Evolutionary conservation across 2,113 vertebrate genomes (phyloP).

Genomic region (Panurus biarmicus): DNA sequence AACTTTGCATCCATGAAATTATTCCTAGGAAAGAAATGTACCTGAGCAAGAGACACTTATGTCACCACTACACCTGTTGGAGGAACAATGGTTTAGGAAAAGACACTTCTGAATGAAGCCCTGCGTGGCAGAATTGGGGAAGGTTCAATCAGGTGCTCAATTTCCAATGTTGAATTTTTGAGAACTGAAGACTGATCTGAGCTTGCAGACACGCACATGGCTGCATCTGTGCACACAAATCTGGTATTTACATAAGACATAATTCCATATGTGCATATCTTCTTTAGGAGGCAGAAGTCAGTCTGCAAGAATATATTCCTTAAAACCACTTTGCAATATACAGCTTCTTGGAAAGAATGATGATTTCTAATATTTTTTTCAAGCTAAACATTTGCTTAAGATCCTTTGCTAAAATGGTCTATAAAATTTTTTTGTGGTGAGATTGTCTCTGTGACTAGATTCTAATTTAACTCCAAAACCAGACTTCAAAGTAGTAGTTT

Average conservation of each 20-base stretch:
- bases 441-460: background rate
- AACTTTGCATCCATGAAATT: background rate
- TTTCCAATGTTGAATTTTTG: background rate
- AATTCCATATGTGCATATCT: background rate
- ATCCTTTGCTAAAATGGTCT: background rate
- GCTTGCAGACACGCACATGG: background rate
- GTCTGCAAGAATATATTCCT: background rate
- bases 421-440: background rate
- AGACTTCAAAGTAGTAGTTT: background rate
- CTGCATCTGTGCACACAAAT: constrained; percentile 29
- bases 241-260: constrained; percentile 12
- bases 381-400: constrained; percentile 15
- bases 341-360: background rate
- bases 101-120: background rate
- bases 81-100: background rate
- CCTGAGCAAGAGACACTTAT: background rate
- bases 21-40: background rate
- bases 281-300: background rate
- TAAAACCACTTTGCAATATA: background rate
- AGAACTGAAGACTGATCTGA: background rate
- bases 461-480: background rate
- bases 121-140: background rate
- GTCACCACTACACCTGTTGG: background rate
- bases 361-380: background rate
- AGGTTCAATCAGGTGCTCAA: background rate